Evolutionary conservation across 2,888 invertebrate species (phyloP).

Genomic region (Pegoplata infirma): DNA sequence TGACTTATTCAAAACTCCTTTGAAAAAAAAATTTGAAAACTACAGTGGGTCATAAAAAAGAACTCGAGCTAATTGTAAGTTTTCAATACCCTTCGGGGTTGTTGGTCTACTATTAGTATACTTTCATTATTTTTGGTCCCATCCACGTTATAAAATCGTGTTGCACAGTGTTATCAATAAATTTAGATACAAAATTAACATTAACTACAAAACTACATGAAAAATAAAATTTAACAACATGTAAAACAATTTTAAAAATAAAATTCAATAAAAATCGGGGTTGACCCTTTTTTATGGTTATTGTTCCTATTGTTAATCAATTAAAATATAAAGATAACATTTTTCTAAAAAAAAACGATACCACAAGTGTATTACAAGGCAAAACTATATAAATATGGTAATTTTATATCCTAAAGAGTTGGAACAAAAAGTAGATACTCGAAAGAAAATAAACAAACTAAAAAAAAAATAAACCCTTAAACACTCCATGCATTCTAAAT

Average conservation of each 20-base stretch:
- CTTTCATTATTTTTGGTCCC: too few species aligned
- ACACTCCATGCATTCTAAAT: too few species aligned
- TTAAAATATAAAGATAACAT: conserved; percentile 42
- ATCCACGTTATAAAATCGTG: too few species aligned
- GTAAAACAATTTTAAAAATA: not conserved
- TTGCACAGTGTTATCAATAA: too few species aligned
- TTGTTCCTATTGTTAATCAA: conserved; percentile 32
- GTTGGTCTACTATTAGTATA: too few species aligned
- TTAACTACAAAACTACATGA: not conserved
- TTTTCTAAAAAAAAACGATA: not conserved
- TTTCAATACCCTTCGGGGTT: too few species aligned
- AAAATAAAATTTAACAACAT: not conserved
- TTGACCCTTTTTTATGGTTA: not conserved
- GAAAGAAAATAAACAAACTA: conserved; percentile 14
- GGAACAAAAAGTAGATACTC: not conserved
- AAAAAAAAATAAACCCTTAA: conserved; percentile 14
- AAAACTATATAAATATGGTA: conserved; percentile 29
- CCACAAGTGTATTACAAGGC: conserved; percentile 20
- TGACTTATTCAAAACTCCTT: too few species aligned
- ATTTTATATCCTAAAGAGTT: conserved; percentile 29
- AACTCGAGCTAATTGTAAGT: too few species aligned
- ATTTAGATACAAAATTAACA: not conserved
- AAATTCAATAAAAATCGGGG: not conserved
- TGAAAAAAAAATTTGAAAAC: too few species aligned
- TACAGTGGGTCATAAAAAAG: too few species aligned